These are phyloP conservation scores for Gallinago jamesoni DNA, from an alignment of 2,113 vertebrate genomes.

Conservation along the genomic window DNA sequence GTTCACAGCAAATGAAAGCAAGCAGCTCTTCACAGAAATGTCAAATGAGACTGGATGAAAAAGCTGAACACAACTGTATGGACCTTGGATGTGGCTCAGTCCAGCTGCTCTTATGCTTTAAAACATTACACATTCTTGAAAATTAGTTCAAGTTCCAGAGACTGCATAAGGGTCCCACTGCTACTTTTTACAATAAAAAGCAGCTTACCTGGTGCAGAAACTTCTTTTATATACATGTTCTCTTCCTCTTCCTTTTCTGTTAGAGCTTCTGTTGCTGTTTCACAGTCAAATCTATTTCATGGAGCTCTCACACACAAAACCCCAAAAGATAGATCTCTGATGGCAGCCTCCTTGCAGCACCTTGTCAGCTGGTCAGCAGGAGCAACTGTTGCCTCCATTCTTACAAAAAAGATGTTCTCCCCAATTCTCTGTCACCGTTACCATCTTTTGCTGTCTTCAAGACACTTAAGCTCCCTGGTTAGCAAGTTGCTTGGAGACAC, in stretches of 20 bases:
- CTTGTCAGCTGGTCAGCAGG: background rate
- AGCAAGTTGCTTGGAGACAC: background rate
- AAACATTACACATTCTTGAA: background rate
- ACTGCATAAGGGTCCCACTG: background rate
- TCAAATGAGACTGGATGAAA: background rate
- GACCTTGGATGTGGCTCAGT: background rate
- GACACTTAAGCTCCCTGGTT: background rate
- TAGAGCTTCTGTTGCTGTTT: background rate
- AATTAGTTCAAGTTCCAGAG: background rate
- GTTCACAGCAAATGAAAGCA: background rate
- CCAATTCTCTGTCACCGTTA: background rate
- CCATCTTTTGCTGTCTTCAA: background rate
- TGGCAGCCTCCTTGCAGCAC: background rate
- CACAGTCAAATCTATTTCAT: background rate
- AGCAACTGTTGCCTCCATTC: background rate
- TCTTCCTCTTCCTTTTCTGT: background rate
- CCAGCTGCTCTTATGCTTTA: background rate
- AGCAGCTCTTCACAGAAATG: background rate
- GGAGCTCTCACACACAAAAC: background rate
- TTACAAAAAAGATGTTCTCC: background rate
- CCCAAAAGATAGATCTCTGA: background rate
- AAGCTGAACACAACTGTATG: background rate
- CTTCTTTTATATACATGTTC: background rate
- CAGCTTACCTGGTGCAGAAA: conserved; percentile 27
- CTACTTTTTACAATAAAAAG: conserved; percentile 38